Percentiles rank a stretch among this genome's conserved stretches.
These are phyloP conservation scores for Hippocampus comes DNA, from an alignment of 2,113 vertebrate species.

Conservation along the genomic window DNA sequence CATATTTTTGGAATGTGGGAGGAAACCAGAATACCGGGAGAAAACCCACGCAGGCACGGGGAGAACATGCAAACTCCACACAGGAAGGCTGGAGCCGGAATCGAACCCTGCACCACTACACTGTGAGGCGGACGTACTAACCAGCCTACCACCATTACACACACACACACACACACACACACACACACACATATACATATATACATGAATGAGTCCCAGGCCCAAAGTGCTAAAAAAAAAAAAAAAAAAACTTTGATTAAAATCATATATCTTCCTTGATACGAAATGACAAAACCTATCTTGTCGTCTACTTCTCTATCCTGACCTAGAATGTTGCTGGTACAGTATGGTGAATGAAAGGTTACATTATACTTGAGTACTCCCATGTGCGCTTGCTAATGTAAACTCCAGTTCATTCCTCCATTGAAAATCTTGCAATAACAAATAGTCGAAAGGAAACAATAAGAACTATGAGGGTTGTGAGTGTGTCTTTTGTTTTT, in stretches of 20 bases:
- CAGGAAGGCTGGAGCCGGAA: no score
- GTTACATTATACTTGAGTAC: neutral
- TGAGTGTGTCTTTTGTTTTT: slow-evolving; percentile 1
- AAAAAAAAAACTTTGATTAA: neutral
- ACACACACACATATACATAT: no score
- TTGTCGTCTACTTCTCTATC: neutral
- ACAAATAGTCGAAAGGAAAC: slow-evolving; percentile 40
- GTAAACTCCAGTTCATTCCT: slow-evolving; percentile 23
- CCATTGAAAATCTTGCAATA: slow-evolving; percentile 18
- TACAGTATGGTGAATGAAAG: neutral
- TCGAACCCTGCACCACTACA: no score
- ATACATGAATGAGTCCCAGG: neutral
- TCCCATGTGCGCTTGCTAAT: slow-evolving; percentile 24
- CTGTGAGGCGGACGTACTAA: no score
- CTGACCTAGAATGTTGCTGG: neutral
- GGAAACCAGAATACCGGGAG: no score
- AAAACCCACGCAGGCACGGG: no score
- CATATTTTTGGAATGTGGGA: no score
- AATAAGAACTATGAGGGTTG: slow-evolving; percentile 8
- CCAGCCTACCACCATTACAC: no score
- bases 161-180: no score
- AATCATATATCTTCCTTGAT: neutral
- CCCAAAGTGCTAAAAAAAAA: neutral
- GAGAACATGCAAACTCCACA: no score
- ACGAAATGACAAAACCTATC: neutral